These are phyloP conservation scores for Ceratina japonica DNA, from an alignment of 1,140 invertebrate species.

Conservation along the genomic window DNA sequence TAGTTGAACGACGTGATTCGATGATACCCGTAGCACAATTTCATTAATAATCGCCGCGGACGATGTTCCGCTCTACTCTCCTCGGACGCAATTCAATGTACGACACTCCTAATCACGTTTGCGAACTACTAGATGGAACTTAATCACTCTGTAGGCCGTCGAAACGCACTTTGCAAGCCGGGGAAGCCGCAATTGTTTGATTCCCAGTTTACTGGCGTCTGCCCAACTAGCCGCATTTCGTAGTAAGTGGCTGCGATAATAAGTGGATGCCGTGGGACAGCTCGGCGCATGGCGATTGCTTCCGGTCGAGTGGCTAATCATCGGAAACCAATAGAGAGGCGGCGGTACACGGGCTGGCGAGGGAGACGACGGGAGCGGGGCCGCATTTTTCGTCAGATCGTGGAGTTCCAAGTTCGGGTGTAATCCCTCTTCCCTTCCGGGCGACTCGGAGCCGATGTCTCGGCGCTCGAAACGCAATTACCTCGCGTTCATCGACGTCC, in stretches of 20 bases:
- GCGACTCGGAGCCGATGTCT: conserved; percentile 4
- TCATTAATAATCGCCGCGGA: too few relatives aligned
- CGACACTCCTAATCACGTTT: too few relatives aligned
- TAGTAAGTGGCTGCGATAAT: conserved; percentile 48
- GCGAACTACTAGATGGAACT: background rate
- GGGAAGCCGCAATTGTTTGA: conserved; percentile 29
- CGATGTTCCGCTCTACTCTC: too few relatives aligned
- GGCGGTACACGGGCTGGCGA: background rate
- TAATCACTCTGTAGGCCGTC: background rate
- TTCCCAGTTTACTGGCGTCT: conserved; percentile 33
- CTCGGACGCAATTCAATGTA: too few relatives aligned
- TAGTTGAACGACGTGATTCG: too few relatives aligned
- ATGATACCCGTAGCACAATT: too few relatives aligned
- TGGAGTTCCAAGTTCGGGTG: conserved; percentile 39
- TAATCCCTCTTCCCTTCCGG: background rate
- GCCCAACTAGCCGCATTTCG: conserved; percentile 17
- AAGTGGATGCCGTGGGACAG: conserved; percentile 37
- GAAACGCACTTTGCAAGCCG: background rate
- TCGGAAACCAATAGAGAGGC: conserved; percentile 71
- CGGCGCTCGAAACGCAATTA: conserved; percentile 41
- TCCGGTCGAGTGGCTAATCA: conserved; percentile 72
- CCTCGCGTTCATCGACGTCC: conserved; percentile 28
- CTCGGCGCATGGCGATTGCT: conserved; percentile 65
- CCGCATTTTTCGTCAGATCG: conserved; percentile 28
- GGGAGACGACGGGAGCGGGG: background rate